These are phyloP conservation scores for Coenonympha arcania DNA, from an alignment of 2,888 invertebrate genomes.

Conservation along the genomic window DNA sequence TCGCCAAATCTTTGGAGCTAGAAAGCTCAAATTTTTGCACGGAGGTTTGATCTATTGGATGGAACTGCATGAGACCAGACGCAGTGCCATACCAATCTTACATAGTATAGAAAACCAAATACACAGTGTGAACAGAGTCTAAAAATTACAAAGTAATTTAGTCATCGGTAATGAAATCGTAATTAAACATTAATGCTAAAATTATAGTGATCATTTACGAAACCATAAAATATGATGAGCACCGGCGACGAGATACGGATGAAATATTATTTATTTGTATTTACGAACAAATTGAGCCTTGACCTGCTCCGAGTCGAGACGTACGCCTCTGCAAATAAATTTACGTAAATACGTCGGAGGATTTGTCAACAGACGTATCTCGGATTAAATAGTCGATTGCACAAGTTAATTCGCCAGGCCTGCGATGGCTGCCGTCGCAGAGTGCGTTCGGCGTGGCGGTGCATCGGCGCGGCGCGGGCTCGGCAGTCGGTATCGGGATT, in stretches of 20 bases:
- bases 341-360: constrained; percentile 27
- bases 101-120: neutral
- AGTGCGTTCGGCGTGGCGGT: constrained; percentile 42
- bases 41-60: too few species aligned
- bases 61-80: too few species aligned
- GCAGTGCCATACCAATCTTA: too few species aligned
- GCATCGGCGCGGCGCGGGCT: constrained; percentile 44
- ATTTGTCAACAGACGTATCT: constrained; percentile 27
- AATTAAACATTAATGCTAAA: constrained; percentile 42
- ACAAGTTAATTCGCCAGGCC: constrained; percentile 29
- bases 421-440: constrained; percentile 30
- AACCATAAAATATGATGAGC: constrained; percentile 67
- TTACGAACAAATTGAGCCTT: constrained; percentile 61
- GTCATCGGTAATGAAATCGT: constrained; percentile 26
- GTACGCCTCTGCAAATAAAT: constrained; percentile 34
- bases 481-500: constrained; percentile 30
- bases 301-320: constrained; percentile 41
- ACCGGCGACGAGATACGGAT: constrained; percentile 61
- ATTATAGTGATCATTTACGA: constrained; percentile 55
- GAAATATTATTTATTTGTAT: constrained; percentile 65
- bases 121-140: constrained; percentile 5
- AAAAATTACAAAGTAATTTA: neutral
- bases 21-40: too few species aligned
- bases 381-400: constrained; percentile 30
- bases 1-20: too few species aligned